Evolutionary conservation across 2,797 vertebrate genomes (phyloP), one percentile per base, ranked within the genome.

Genomic region (Amblyraja radiata): DNA sequence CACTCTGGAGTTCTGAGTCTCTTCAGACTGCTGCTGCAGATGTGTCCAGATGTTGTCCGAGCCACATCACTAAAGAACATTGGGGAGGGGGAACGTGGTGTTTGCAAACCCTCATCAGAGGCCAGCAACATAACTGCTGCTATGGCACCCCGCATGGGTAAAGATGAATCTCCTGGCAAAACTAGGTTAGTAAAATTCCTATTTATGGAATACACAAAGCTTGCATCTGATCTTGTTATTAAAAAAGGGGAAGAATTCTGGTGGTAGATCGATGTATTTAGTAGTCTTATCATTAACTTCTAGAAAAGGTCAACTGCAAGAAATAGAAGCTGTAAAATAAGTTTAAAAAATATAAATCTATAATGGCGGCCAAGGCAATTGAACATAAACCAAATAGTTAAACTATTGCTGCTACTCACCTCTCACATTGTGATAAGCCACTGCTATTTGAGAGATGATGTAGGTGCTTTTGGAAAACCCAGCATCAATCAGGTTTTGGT

Each of bases 401-500:
- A 21, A 8, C n/a, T 9, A 6, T 14, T 9, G 7, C 88, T 28
- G 46, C 73, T 93, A 95, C 93, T 95, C 93, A 99, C 98, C 98
- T 98, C 99, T 96, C 94, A 99, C 99, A 95, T 99, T 99, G 96
- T 99, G 99, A 96, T 99, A 99, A 94, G 99, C 98, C 93, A 99
- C 99, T 10, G 99, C 99, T 79, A 99, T 99, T 96, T 99, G 99
- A 93, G 99, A 99, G 95, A 99, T 99, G 94, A 99, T 99, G 93
- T 99, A 99, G 71, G 98, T 99, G 96, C 99, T 99, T 96, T 99
- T 99, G 93, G 98, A 98, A 94, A 99, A 99, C 94, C 99, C 99
- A 14, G 98, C 98, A 94, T 99, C 98, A 90, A 99, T 99, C 79
- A 99, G 98, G 95, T 97, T 98, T 96, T 99, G 98, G 95, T 99